Evolutionary conservation across 2,797 vertebrate species (phyloP), one percentile per base, ranked within the genome.

Genomic region (Alosa sapidissima): DNA sequence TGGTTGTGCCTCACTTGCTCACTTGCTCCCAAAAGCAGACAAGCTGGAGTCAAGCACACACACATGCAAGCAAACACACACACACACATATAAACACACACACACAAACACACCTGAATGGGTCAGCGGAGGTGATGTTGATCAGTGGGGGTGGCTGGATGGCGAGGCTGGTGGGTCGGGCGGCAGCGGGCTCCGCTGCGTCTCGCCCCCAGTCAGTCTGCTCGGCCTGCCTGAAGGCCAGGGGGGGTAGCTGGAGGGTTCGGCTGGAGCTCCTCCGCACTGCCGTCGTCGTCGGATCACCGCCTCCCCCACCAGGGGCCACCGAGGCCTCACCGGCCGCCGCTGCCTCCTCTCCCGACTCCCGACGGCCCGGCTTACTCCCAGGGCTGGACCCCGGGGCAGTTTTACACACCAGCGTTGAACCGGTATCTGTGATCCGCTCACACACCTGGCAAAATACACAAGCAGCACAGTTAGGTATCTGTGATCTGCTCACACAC

Each of bases 191-290:
- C 58, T 65, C 87, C 36, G 96, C 96, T 0, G 81, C 55, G 62
- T 96, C 96, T 88, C 88, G 95, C 75, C 94, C 94, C 94, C 94
- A 94, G n/a, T 96, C 95, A 24, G 92, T 88, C 89, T 96, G 96
- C 81, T 97, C 96, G 62, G 96, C 85, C 82, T 94, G 94, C 84
- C 96, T 93, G 92, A 96, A 97, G 89, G 94, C 95, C 33, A 97
- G 89, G 0, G 96, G 94, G 0, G 96, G 96, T 84, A 97, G 95
- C 89, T 97, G 96, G 28, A 97, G 90, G 36, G 87, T 96, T 51
- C 95, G 93, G 52, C 93, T 95, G 0, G 96, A 97, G n/a, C 95
- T 94, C 85, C 96, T 94, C 45, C 95, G 88, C 0, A 96, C 95
- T 0, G 93, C 92, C 84, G 94, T 16, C 93, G 91, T 49, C 92